phyloP scores from a whole-genome alignment of 1,140 invertebrate species.

The Oryzaephilus surinamensis region DNA sequence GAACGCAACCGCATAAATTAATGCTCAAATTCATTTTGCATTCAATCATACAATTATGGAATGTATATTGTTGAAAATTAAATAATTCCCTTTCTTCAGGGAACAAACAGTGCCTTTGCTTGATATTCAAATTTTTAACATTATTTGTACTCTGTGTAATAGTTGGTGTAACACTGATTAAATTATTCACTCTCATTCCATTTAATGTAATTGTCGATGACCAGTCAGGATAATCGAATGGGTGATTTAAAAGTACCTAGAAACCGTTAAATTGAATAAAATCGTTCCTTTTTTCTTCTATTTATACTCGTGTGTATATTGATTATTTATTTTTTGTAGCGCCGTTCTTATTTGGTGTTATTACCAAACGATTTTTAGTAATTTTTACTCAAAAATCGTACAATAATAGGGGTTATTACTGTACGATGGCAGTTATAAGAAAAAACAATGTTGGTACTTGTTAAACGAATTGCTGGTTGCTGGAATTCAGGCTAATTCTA shows the following conservation, averaged over 20 bases:
- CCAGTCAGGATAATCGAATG: conserved; percentile 47
- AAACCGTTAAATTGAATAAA: too few relatives aligned
- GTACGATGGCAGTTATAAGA: too few relatives aligned
- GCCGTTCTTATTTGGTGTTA: too few relatives aligned
- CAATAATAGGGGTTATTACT: too few relatives aligned
- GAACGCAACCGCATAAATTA: conserved; percentile 46
- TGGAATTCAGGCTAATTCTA: too few relatives aligned
- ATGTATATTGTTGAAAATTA: conserved; percentile 43
- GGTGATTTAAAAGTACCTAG: conserved; percentile 43
- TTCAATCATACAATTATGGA: conserved; percentile 51
- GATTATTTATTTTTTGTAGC: too few relatives aligned
- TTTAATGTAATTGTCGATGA: conserved; percentile 45
- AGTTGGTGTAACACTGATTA: conserved; percentile 34
- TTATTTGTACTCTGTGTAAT: conserved; percentile 43
- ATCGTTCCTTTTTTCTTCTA: too few relatives aligned
- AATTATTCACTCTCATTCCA: conserved; percentile 41
- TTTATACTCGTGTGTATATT: too few relatives aligned
- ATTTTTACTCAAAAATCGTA: too few relatives aligned
- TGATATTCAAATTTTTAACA: conserved; percentile 37
- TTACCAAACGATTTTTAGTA: too few relatives aligned
- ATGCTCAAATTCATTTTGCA: conserved; percentile 40
- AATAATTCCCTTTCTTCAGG: conserved; percentile 38
- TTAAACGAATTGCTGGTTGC: too few relatives aligned
- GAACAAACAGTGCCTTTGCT: conserved; percentile 46
- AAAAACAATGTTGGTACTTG: too few relatives aligned